Evolutionary conservation across 2,888 invertebrate species (phyloP).

Genomic region (Pyrochroa serraticornis): DNA sequence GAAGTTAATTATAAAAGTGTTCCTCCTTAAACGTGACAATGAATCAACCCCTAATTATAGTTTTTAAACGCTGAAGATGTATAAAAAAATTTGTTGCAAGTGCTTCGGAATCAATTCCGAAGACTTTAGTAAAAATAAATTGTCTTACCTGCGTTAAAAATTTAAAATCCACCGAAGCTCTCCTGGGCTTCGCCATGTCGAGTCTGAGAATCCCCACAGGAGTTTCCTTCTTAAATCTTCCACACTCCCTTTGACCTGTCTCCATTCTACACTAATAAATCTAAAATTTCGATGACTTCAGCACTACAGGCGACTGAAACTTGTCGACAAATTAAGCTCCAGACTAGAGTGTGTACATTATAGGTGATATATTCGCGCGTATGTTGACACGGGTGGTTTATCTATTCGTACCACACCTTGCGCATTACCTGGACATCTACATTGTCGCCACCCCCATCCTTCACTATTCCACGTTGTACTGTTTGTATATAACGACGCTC

Average conservation of each 20-base stretch:
- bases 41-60: too few relatives aligned
- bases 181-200: constrained; percentile 47
- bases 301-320: constrained; percentile 3
- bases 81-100: too few relatives aligned
- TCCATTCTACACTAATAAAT: constrained; percentile 31
- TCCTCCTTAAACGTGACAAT: too few relatives aligned
- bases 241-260: constrained; percentile 24
- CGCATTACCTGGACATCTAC: constrained; percentile 34
- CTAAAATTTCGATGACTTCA: constrained; percentile 19
- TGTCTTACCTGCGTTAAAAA: constrained; percentile 43
- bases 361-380: constrained; percentile 25
- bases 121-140: neutral
- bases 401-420: constrained; percentile 44
- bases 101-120: too few relatives aligned
- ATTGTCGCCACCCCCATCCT: constrained; percentile 28
- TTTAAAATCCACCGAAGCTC: constrained; percentile 51
- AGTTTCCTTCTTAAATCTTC: constrained; percentile 36
- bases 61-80: too few relatives aligned
- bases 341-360: constrained; percentile 18
- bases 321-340: constrained; percentile 20
- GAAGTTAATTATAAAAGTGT: too few relatives aligned
- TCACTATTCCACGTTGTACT: constrained; percentile 12
- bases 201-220: constrained; percentile 56
- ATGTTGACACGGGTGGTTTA: constrained; percentile 41
- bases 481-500: constrained; percentile 14